phyloP scores from a whole-genome alignment of 2,888 invertebrate species.

The Lasioglossum vierecki region DNA sequence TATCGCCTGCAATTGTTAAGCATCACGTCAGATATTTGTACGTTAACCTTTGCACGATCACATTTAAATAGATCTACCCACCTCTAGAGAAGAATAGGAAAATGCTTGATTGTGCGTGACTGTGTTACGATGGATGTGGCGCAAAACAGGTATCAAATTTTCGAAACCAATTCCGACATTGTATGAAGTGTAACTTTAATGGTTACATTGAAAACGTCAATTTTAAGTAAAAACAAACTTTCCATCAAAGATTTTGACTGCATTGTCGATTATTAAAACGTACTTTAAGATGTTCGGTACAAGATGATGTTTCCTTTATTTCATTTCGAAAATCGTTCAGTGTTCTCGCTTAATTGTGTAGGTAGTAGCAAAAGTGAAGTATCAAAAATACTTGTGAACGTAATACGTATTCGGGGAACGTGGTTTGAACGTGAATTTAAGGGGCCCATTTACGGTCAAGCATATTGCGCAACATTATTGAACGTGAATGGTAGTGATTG shows the following conservation, averaged over 20 bases:
- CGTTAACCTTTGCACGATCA: background rate
- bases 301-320: background rate
- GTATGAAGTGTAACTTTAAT: background rate
- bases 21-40: background rate
- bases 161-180: background rate
- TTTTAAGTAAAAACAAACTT: background rate
- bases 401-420: background rate
- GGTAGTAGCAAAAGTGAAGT: constrained; percentile 1
- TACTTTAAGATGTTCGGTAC: background rate
- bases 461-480: too few relatives aligned
- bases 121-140: background rate
- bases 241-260: background rate
- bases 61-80: background rate
- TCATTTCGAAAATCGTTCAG: background rate
- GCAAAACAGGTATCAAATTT: background rate
- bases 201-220: background rate
- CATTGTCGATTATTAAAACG: background rate
- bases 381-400: background rate
- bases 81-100: background rate
- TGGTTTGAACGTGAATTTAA: background rate
- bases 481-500: too few relatives aligned
- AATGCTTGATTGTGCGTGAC: background rate
- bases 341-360: background rate
- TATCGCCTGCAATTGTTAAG: background rate
- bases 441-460: too few relatives aligned